These are phyloP conservation scores for Listronotus bonariensis DNA, from an alignment of 1,140 invertebrate species.

Conservation along the genomic window DNA sequence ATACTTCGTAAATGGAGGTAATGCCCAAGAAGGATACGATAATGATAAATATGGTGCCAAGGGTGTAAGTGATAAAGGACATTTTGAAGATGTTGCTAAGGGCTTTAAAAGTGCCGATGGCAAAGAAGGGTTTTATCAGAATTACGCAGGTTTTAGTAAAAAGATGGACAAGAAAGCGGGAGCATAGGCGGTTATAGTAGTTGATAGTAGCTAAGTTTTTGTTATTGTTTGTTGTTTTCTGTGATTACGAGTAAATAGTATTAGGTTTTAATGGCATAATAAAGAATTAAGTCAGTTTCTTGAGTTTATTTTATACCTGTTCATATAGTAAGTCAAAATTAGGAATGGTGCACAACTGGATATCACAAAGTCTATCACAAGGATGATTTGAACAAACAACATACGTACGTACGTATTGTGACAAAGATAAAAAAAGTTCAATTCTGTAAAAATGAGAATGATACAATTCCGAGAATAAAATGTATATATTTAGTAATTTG, in stretches of 20 bases:
- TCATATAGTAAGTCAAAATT: too few relatives aligned
- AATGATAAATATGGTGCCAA: slow-evolving; percentile 33
- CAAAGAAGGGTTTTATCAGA: slow-evolving; percentile 33
- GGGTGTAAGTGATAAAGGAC: slow-evolving; percentile 36
- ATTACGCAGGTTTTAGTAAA: slow-evolving; percentile 32
- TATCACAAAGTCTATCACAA: slow-evolving; percentile 75
- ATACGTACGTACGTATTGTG: slow-evolving; percentile 75
- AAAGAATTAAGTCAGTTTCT: too few relatives aligned
- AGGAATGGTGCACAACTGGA: too few relatives aligned
- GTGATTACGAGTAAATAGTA: too few relatives aligned
- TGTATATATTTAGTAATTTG: slow-evolving; percentile 58
- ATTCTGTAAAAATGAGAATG: slow-evolving; percentile 61
- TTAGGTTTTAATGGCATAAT: too few relatives aligned
- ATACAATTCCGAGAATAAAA: slow-evolving; percentile 58
- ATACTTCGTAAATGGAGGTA: slow-evolving; percentile 57
- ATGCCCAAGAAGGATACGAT: slow-evolving; percentile 32
- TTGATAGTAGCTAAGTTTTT: not conserved
- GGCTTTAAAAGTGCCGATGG: slow-evolving; percentile 30
- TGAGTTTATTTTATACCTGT: too few relatives aligned
- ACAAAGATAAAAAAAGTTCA: slow-evolving; percentile 68
- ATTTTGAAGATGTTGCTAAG: slow-evolving; percentile 30
- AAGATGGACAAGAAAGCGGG: slow-evolving; percentile 27
- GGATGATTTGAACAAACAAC: slow-evolving; percentile 76
- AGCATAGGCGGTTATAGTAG: slow-evolving; percentile 26
- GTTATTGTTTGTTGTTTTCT: too few relatives aligned